A percentile compares a stretch with the other conserved stretches of the same genome.
phyloP scores from a whole-genome alignment of 2,888 invertebrate genomes.

The Tinea trinotella region DNA sequence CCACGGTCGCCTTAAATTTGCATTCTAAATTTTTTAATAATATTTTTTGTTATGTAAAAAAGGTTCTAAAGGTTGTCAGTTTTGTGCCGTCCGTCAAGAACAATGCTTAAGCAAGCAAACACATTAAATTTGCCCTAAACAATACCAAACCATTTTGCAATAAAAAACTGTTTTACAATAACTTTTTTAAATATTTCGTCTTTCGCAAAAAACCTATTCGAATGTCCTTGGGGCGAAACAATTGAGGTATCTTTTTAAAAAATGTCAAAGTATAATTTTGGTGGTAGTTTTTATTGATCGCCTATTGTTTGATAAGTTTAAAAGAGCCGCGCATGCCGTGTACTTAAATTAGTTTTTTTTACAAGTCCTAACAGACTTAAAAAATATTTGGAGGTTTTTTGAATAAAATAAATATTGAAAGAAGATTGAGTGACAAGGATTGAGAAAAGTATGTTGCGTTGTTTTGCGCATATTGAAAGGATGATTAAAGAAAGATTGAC shows the following conservation, averaged over 20 bases:
- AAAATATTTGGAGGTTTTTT: too few species aligned
- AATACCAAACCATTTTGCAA: conserved; percentile 44
- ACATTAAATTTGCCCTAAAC: conserved; percentile 3
- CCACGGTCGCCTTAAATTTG: too few species aligned
- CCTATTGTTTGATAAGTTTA: conserved; percentile 20
- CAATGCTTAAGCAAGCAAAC: conserved; percentile 14
- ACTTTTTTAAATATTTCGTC: conserved; percentile 19
- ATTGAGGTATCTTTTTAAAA: conserved; percentile 13
- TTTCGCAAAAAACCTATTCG: conserved; percentile 40
- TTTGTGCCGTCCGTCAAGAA: neutral
- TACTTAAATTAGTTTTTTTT: neutral
- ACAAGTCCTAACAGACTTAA: too few species aligned
- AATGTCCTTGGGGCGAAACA: conserved; percentile 24
- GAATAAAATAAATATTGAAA: too few species aligned
- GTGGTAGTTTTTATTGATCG: conserved; percentile 22
- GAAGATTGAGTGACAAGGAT: too few species aligned
- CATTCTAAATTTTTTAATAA: too few species aligned
- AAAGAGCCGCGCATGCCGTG: conserved; percentile 9
- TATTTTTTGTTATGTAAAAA: too few species aligned
- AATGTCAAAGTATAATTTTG: conserved; percentile 20
- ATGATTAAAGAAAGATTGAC: too few species aligned
- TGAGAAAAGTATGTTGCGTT: too few species aligned
- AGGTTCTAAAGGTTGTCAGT: too few species aligned
- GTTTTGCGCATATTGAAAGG: too few species aligned
- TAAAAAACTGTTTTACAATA: conserved; percentile 23